phyloP scores from a whole-genome alignment of 2,113 vertebrate species.

The Piprites chloris region DNA sequence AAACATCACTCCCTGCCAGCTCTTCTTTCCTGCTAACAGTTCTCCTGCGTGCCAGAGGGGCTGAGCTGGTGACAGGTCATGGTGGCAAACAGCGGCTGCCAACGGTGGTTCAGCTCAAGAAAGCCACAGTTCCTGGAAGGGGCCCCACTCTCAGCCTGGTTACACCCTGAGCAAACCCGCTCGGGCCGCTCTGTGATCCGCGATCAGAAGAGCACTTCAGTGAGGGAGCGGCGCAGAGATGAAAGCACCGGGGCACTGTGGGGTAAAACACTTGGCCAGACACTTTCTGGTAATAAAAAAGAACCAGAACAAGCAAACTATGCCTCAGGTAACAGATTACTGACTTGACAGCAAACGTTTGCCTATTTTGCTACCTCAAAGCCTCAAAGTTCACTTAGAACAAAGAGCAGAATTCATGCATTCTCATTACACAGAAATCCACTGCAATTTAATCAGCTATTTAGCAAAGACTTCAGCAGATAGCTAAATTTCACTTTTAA shows the following conservation, averaged over 20 bases:
- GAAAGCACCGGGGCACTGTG: background rate
- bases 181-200: background rate
- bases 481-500: conserved; percentile 24
- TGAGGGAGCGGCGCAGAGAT: background rate
- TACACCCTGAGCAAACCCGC: background rate
- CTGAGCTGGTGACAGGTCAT: background rate
- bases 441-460: background rate
- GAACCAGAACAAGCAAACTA: background rate
- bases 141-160: background rate
- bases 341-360: conserved; percentile 5
- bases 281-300: background rate
- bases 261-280: background rate
- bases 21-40: background rate
- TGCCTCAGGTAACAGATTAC: background rate
- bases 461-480: conserved; percentile 15
- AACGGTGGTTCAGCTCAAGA: background rate
- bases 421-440: background rate
- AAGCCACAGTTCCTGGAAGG: background rate
- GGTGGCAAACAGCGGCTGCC: background rate
- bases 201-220: background rate
- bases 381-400: background rate
- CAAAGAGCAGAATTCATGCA: conserved; percentile 11
- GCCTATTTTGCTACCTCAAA: background rate
- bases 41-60: background rate
- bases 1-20: background rate